Evolutionary conservation across 2,888 invertebrate genomes (phyloP).

Genomic region (Synergus japonicus): DNA sequence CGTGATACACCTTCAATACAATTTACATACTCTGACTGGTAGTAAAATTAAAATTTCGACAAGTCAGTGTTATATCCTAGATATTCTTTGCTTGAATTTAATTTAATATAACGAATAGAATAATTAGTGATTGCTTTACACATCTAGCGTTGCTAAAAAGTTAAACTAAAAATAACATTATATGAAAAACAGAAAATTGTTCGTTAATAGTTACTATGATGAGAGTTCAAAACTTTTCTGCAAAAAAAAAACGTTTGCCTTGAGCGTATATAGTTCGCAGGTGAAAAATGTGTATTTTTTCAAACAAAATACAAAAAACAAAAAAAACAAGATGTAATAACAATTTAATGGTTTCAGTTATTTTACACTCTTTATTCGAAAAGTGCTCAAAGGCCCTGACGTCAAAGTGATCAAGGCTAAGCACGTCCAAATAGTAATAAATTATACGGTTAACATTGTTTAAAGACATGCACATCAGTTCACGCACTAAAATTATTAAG

Average conservation of each 20-base stretch:
- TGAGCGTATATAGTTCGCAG: neutral
- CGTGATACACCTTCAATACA: conserved; percentile 4
- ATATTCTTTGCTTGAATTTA: too few species aligned
- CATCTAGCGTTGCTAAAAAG: neutral
- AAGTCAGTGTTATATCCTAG: too few species aligned
- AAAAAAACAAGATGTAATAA: neutral
- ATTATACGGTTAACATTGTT: conserved; percentile 19
- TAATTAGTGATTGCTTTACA: neutral
- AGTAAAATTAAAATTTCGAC: too few species aligned
- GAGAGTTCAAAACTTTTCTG: neutral
- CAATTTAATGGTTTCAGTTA: neutral
- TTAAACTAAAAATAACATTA: neutral
- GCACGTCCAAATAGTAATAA: conserved; percentile 31
- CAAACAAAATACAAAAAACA: too few species aligned
- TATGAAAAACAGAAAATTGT: neutral
- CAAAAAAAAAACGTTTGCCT: neutral
- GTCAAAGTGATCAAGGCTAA: conserved; percentile 24
- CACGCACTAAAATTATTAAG: conserved; percentile 26
- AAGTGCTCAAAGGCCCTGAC: conserved; percentile 34
- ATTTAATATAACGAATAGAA: neutral
- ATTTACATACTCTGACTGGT: neutral
- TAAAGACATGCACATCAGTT: conserved; percentile 29
- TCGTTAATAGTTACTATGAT: neutral
- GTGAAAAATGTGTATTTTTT: neutral
- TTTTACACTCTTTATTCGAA: conserved; percentile 13